Evolutionary conservation across 1,140 invertebrate genomes (phyloP), one percentile per base, ranked within the genome.

Genomic region (Coboldia fuscipes): DNA sequence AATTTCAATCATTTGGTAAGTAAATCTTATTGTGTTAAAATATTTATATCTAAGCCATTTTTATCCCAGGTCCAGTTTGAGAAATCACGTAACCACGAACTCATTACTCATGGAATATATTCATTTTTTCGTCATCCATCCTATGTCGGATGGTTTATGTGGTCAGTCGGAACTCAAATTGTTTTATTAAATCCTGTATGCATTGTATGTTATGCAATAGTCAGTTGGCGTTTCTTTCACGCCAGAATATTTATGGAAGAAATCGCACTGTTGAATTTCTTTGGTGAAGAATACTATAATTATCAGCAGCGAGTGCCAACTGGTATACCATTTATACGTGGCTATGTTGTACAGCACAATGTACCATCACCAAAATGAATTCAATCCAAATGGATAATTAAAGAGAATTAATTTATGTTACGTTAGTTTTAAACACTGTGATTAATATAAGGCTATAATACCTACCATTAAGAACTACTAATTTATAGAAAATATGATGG

Each of bases 91-190:
- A 75, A 78, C 38, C 94, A 98, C 50, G 50, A 67, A 39, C 62
- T 99, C n/a, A 75, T 98, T 2, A 96, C 89, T 1, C 60, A 71
- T 47, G 94, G 94, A 1, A 63, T 97, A 4, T 99, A 97, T 50
- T 59, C 62, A 1, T 52, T 74, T 10, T 79, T 70, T 38, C 64
- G 81, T 13, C 89, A 97, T 67, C 92, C 90, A 0, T 83, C 85
- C 42, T 97, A 98, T 62, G 83, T 96, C 3, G 94, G 94, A 3
- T 99, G 94, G 94, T 97, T 97, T 63, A 88, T 83, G 58, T 99
- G 94, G 93, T 85, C 85, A 7, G 70, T 98, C 39, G 93, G 92
- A 10, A 98, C 93, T 19, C 94, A 98, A 79, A 47, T 93, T 12
- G 70, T 90, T 33, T 60, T 97, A 1, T 60, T 85, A 33, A 98